These are phyloP conservation scores for Caretta caretta DNA, from an alignment of 2,113 vertebrate species.

Conservation along the genomic window DNA sequence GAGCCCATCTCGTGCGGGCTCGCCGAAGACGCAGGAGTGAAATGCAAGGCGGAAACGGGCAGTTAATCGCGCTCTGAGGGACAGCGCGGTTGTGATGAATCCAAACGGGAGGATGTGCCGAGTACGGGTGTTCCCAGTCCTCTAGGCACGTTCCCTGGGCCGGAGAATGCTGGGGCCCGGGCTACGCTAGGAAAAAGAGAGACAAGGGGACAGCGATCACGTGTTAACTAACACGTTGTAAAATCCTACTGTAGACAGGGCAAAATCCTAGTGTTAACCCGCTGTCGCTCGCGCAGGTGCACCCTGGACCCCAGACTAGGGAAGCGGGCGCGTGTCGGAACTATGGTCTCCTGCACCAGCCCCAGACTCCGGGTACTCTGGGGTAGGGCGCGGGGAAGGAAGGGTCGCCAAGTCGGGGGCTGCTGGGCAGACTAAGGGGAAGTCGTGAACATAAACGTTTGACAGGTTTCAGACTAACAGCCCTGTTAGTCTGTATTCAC, in stretches of 20 bases:
- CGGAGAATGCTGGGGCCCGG: no score
- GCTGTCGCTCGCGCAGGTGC: background rate
- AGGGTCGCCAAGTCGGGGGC: background rate
- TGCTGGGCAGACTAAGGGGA: background rate
- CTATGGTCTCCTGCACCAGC: no score
- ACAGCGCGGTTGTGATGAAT: fast-evolving
- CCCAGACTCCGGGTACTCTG: no score
- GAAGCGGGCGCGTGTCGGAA: no score
- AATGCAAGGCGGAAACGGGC: background rate
- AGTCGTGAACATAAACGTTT: background rate
- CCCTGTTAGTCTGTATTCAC: no score
- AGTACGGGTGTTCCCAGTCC: no score
- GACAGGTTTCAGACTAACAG: background rate
- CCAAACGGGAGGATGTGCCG: fast-evolving
- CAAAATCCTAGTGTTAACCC: background rate
- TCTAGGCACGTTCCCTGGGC: background rate
- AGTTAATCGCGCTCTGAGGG: background rate
- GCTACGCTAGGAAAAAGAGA: no score
- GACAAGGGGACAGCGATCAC: no score
- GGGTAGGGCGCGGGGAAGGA: background rate
- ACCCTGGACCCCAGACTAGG: no score
- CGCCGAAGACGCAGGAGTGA: fast-evolving
- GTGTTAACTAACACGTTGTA: background rate
- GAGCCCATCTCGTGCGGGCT: no score
- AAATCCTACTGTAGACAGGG: background rate